Base-by-base conservation (phyloP, 2,113 vertebrate genomes). In the Eubucco bourcierii region DNA sequence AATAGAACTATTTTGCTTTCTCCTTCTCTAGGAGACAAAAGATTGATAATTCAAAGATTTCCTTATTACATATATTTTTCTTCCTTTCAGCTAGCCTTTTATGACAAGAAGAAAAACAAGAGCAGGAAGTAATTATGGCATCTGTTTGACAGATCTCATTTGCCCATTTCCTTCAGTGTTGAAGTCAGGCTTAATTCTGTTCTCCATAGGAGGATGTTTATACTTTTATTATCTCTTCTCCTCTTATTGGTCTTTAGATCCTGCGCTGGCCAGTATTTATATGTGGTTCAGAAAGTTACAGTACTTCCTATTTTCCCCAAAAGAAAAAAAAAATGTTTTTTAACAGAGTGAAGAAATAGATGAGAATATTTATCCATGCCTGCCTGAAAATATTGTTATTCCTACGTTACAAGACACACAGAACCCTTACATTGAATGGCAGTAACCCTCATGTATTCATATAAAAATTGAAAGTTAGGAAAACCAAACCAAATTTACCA, bases 91-190 rank as follows among this genome's bases (percentile, higher is more conserved):
- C 18, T 46, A 85, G 52, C 20, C 78, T 34, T 74, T 85, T 21
- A 80, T 3, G 8, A 66, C 66, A 61, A 80, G 7, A 75, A 84
- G 80, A 71, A 96, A 92, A 96, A 85, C 80, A 92, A 94, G 90
- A 89, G 37, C 87, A 95, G 87, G 56, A 92, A 90, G 61, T 74
- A 90, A 93, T 87, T 64, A 87, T 3, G 3, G 72, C 82, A 89
- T 76, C 81, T 71, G 31, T 66, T 64, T 76, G 88, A 90, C 78
- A 84, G 70, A 80, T 72, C 55, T 84, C 14, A 6, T 90, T 91
- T 85, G 84, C 56, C 47, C 44, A 71, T 64, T 58, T 75, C 55
- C 79, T 58, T 64, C 68, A 53, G 37, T 28, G 64, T 1, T 70
- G 47, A 85, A 85, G 47, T 44, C 58, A 76, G 65, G 46, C 34